Conservation (phyloP, 1,140 invertebrate genomes). For the Bacillus rossius region DNA sequence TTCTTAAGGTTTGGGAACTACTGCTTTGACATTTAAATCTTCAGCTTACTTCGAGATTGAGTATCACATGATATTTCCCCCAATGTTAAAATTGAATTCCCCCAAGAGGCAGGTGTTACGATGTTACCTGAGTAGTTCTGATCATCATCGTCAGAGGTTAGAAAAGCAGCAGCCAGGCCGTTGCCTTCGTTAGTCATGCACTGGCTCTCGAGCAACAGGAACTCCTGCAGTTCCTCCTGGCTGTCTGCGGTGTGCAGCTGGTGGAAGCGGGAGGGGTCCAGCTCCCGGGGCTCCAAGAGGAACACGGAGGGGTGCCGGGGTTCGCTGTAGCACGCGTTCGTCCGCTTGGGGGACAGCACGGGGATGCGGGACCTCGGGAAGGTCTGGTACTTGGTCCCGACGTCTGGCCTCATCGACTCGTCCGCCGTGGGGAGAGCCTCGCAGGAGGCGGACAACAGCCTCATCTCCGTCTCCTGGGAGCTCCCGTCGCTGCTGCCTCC, state of each 20-base stretch:
- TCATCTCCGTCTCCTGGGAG: neutral
- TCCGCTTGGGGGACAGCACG: conserved; percentile 18
- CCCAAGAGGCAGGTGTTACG: too few relatives aligned
- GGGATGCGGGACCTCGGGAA: conserved; percentile 47
- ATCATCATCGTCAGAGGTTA: conserved; percentile 10
- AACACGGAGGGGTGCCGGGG: conserved; percentile 42
- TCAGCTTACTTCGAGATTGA: too few relatives aligned
- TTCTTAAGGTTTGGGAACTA: too few relatives aligned
- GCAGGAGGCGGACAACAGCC: conserved; percentile 21
- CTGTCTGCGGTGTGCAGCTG: conserved; percentile 55
- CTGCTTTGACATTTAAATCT: too few relatives aligned
- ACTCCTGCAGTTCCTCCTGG: conserved; percentile 59
- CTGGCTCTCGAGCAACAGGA: conserved; percentile 56
- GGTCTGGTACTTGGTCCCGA: conserved; percentile 43
- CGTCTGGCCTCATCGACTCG: neutral
- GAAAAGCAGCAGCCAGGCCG: conserved; percentile 44
- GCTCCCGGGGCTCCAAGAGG: conserved; percentile 52
- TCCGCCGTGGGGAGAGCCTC: conserved; percentile 17
- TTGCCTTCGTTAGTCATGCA: conserved; percentile 49
- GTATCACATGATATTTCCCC: too few relatives aligned
- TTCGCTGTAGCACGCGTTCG: conserved; percentile 28
- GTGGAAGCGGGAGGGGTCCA: conserved; percentile 50
- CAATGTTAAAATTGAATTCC: too few relatives aligned
- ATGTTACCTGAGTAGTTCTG: conserved; percentile 2
- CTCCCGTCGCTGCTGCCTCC: conserved; percentile 37